These are phyloP conservation scores for Hydropotes inermis DNA, from an alignment of 2,113 vertebrate genomes.

Conservation along the genomic window DNA sequence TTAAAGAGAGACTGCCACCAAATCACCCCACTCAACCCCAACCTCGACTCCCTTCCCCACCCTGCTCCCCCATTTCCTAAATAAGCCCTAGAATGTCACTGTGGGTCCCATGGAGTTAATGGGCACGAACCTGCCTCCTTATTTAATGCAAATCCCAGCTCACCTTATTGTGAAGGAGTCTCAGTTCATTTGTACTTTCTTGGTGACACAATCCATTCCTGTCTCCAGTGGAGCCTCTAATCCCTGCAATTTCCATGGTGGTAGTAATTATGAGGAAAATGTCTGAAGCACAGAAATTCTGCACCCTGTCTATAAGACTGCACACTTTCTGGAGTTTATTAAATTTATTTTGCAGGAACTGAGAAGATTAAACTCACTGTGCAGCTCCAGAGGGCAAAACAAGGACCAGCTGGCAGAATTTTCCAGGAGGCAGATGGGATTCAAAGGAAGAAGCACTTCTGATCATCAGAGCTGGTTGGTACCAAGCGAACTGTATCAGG, in stretches of 20 bases:
- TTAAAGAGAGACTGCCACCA: neutral
- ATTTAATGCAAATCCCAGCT: conserved; percentile 7
- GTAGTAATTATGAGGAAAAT: conserved; percentile 31
- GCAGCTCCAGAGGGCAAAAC: neutral
- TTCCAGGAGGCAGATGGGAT: neutral
- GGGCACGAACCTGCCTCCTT: neutral
- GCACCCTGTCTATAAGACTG: neutral
- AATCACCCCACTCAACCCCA: neutral
- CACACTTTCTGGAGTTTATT: neutral
- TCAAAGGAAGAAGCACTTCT: neutral
- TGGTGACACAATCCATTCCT: neutral
- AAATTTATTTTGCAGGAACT: conserved; percentile 21
- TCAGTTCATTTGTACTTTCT: neutral
- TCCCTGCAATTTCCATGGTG: conserved; percentile 49
- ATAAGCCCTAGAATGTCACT: neutral
- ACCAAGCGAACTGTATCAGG: neutral
- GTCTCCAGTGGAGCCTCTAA: conserved; percentile 35
- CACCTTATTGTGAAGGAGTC: neutral
- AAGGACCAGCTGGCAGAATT: neutral
- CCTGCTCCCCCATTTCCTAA: neutral
- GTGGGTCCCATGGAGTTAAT: neutral
- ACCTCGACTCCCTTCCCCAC: accelerated
- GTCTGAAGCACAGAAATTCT: neutral
- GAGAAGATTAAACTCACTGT: neutral
- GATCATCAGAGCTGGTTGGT: neutral